Percentiles rank a stretch among this genome's conserved stretches.
These are phyloP conservation scores for Rhizoglyphus robini DNA, from an alignment of 1,140 invertebrate species.

Conservation along the genomic window DNA sequence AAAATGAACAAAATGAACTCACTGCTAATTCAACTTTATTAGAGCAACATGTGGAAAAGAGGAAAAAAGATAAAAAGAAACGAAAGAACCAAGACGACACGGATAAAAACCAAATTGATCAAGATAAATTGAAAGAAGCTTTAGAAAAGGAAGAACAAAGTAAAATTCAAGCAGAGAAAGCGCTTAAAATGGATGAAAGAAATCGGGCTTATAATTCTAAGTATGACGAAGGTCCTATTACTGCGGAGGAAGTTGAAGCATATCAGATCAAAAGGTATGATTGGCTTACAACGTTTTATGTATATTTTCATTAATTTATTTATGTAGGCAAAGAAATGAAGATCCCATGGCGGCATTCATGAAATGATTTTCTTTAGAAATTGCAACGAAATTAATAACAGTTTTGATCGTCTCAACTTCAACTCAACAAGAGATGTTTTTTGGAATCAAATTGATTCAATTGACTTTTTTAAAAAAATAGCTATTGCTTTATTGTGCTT, in stretches of 20 bases:
- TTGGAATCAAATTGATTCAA: too few relatives aligned
- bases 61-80: constrained; percentile 18
- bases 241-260: constrained; percentile 84
- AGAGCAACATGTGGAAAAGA: constrained; percentile 3
- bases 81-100: constrained; percentile 6
- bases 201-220: constrained; percentile 79
- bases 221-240: constrained; percentile 61
- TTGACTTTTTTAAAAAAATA: too few relatives aligned
- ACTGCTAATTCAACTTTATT: too few relatives aligned
- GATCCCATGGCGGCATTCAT: constrained; percentile 67
- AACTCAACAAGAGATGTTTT: too few relatives aligned
- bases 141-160: constrained; percentile 49
- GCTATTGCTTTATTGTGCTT: too few relatives aligned
- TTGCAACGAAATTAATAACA: too few relatives aligned
- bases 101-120: constrained; percentile 16
- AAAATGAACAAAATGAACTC: constrained; percentile 7
- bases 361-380: background rate
- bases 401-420: too few relatives aligned
- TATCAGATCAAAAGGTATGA: constrained; percentile 60
- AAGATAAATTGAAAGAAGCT: constrained; percentile 37
- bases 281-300: background rate
- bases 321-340: constrained; percentile 52
- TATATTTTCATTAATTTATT: background rate
- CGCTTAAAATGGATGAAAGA: constrained; percentile 64
- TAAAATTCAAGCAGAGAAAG: constrained; percentile 46